Conservation (phyloP, 2,113 vertebrate species). For the Dicaeum eximium region DNA sequence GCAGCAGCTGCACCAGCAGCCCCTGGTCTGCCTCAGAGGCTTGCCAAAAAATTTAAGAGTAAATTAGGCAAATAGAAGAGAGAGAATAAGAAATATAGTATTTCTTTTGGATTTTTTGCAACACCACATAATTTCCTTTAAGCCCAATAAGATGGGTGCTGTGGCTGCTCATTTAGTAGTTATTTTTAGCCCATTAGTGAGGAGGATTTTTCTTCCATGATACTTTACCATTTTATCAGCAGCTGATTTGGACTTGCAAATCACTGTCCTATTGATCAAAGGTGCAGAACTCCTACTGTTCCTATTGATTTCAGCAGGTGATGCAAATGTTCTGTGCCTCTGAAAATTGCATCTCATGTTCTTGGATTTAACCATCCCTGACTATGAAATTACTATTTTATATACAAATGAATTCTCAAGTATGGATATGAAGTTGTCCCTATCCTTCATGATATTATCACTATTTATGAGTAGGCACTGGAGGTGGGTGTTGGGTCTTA, state of each 20-base stretch:
- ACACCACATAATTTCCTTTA: neutral
- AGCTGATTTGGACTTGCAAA: constrained; percentile 37
- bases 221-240: neutral
- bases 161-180: neutral
- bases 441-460: neutral
- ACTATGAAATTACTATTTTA: constrained; percentile 25
- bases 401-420: constrained; percentile 42
- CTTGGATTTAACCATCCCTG: constrained; percentile 28
- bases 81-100: neutral
- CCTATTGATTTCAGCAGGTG: constrained; percentile 36
- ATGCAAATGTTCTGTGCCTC: constrained; percentile 30
- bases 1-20: neutral
- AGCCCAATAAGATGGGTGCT: neutral
- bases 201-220: neutral
- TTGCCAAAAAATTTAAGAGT: neutral
- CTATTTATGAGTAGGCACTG: constrained; percentile 20
- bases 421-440: constrained; percentile 2
- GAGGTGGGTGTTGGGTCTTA: neutral
- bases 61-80: neutral
- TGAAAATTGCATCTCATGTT: constrained; percentile 34
- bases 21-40: neutral
- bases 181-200: constrained; percentile 21
- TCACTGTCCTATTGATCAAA: constrained; percentile 43
- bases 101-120: neutral
- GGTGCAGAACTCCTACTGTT: constrained; percentile 22